Evolutionary conservation across 1,140 invertebrate species (phyloP), one percentile per base, ranked within the genome.

Genomic region (Heterodera schachtii): DNA sequence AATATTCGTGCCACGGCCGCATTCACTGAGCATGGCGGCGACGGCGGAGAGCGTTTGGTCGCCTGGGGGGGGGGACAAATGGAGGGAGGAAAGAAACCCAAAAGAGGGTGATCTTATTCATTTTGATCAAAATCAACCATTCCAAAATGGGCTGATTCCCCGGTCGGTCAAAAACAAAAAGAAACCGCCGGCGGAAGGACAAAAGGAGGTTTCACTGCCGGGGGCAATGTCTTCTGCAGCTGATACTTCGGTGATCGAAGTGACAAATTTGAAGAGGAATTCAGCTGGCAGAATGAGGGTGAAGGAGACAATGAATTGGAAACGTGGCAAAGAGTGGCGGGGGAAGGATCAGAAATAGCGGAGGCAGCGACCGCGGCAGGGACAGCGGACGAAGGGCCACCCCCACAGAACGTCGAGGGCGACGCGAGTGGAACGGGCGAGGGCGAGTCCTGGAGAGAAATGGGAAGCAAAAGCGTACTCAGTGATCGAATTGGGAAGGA

Each of bases 261-360:
- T 49, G 71, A 60, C 49, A 83, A 84, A 75, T 73, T 83, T 9
- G 84, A 46, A 21, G 64, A 13, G 69, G 31, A 46, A 19, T 71
- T 71, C 31, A 43, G 69, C 69, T 71, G 69, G 9, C 44, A 46
- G 41, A 71, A 71, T 6, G 69, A 71, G n/a, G 69, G 21, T 3
- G 69, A 71, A 21, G 69, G 69, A 4, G 69, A 71, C n/a, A 71
- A 19, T 64, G 57, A 19, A 19, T 64, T 64, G 57, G 57, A 19
- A 19, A 64, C 16, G 57, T 64, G 69, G 44, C 69, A 19, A 41
- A 44, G 31, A 43, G 69, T 43, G 31, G 69, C 69, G 31, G 69
- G 69, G 21, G 76, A 4, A 66, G 13, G 41, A 57, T 49, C 64
- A 44, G n/a, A 60, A 21, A 19, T 44, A 8, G 47, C 16, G 11